These are phyloP conservation scores for Schizopygopsis pylzovi DNA, from an alignment of 2,797 vertebrate species.

Conservation along the genomic window DNA sequence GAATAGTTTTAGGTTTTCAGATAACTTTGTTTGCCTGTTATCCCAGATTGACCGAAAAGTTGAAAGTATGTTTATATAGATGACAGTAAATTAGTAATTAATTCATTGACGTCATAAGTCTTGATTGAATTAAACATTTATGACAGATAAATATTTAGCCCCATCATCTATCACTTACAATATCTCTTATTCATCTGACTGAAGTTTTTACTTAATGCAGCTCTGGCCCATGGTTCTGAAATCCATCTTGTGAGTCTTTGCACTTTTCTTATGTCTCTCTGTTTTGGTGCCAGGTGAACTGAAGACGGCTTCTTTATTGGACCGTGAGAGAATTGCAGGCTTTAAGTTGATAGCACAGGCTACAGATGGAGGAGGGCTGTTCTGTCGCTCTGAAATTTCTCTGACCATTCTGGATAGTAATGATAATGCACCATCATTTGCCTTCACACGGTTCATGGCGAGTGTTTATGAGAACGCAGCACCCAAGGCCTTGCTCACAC, in stretches of 20 bases:
- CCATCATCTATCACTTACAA: background rate
- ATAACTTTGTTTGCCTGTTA: background rate
- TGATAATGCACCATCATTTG: conserved; percentile 92
- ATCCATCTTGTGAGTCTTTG: background rate
- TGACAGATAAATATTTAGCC: conserved; percentile 21
- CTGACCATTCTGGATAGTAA: conserved; percentile 92
- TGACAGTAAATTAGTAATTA: conserved; percentile 15
- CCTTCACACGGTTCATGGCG: conserved; percentile 83
- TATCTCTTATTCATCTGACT: conserved; percentile 28
- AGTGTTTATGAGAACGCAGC: conserved; percentile 93
- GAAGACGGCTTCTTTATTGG: conserved; percentile 85
- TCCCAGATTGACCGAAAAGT: background rate
- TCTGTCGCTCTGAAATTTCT: conserved; percentile 88
- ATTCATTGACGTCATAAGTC: background rate
- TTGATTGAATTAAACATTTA: conserved; percentile 36
- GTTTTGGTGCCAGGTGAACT: conserved; percentile 84
- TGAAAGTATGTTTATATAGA: conserved; percentile 12
- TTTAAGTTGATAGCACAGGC: conserved; percentile 90
- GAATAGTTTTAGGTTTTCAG: background rate
- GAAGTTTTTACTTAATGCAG: conserved; percentile 14
- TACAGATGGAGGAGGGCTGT: conserved; percentile 91
- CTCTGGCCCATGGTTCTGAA: background rate
- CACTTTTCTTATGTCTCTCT: background rate
- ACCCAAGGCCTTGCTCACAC: conserved; percentile 87
- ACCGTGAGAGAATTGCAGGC: conserved; percentile 84